Conservation (phyloP, 2,888 invertebrate species). For the Aleiodes alternator region DNA sequence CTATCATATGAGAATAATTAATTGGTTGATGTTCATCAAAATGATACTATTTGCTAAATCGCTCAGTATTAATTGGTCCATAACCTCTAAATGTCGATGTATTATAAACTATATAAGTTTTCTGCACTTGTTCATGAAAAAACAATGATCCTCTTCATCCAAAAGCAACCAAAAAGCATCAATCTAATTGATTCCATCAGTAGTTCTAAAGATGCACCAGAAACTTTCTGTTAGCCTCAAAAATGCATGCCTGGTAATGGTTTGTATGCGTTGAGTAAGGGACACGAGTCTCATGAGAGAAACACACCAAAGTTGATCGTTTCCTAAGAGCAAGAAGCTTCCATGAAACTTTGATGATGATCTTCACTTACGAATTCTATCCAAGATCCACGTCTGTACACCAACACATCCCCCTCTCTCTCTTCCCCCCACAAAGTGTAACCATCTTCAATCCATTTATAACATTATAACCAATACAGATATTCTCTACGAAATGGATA, state of each 20-base stretch:
- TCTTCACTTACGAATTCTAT: conserved; percentile 61
- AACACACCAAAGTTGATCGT: conserved; percentile 66
- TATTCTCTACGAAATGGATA: background rate
- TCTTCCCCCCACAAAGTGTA: conserved; percentile 3
- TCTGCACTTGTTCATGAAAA: no score
- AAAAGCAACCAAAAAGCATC: no score
- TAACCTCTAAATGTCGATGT: no score
- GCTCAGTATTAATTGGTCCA: no score
- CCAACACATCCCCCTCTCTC: background rate
- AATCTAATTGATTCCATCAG: background rate
- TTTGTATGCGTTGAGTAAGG: conserved; percentile 67
- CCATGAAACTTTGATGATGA: conserved; percentile 73
- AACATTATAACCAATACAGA: conserved; percentile 24
- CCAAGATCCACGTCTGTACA: conserved; percentile 47
- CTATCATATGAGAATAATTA: no score
- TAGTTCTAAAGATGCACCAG: background rate
- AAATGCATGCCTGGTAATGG: conserved; percentile 71
- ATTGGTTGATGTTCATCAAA: no score
- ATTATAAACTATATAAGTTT: no score
- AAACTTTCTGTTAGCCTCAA: conserved; percentile 53
- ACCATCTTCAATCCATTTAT: conserved; percentile 29
- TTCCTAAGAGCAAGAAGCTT: conserved; percentile 69
- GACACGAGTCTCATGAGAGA: conserved; percentile 69
- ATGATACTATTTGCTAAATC: no score
- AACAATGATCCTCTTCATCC: no score